A percentile compares a stretch with the other conserved stretches of the same genome.
These are phyloP conservation scores for Parasteatoda tepidariorum DNA, from an alignment of 1,140 invertebrate genomes.

Conservation along the genomic window DNA sequence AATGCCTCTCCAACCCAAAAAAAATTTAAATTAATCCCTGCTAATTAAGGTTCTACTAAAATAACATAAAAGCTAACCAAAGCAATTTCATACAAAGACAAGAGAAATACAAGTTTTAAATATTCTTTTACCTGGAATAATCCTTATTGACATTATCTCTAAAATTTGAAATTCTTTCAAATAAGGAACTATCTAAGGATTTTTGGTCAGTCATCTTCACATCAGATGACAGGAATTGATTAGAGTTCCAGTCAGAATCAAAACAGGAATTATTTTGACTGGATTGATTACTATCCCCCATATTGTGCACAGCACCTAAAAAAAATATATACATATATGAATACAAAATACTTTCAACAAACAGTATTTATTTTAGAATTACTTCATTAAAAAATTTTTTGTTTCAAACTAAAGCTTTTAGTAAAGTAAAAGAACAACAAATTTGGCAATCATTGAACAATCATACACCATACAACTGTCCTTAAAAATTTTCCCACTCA, in stretches of 20 bases:
- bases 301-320: slow-evolving; percentile 24
- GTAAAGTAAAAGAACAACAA: too few relatives aligned
- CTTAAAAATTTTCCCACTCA: too few relatives aligned
- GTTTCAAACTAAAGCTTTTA: too few relatives aligned
- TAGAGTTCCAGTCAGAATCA: slow-evolving; percentile 52
- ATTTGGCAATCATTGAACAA: too few relatives aligned
- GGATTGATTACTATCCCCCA: slow-evolving; percentile 37
- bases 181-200: slow-evolving; percentile 19
- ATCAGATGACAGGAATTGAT: slow-evolving; percentile 33
- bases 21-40: neutral
- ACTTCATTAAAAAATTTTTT: too few relatives aligned
- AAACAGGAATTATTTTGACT: slow-evolving; percentile 48
- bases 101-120: neutral
- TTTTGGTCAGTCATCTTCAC: slow-evolving; percentile 34
- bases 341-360: neutral
- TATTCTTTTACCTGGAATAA: slow-evolving; percentile 28
- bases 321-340: neutral
- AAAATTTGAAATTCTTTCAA: slow-evolving; percentile 36
- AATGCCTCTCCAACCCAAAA: neutral
- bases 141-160: slow-evolving; percentile 52
- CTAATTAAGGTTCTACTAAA: neutral
- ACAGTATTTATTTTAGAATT: too few relatives aligned
- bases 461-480: too few relatives aligned
- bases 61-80: neutral
- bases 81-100: neutral